Percentiles rank a stretch among this genome's conserved stretches.
Conservation (phyloP, 2,113 vertebrate species). For the Microtus oregoni region DNA sequence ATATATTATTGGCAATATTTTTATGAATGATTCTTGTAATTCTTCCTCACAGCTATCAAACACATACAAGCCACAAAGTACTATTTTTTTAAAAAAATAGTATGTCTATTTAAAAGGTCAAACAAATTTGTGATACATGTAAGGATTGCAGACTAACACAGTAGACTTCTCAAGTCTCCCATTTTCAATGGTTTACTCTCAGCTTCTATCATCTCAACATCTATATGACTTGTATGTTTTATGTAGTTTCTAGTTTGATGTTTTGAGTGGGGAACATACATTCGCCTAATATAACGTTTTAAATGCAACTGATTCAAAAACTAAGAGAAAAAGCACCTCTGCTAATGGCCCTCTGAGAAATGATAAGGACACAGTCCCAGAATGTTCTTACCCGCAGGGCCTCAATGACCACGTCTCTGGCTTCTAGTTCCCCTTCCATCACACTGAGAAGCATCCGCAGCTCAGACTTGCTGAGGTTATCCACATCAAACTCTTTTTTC, state of each 20-base stretch:
- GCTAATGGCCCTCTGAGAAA: background rate
- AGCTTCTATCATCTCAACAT: background rate
- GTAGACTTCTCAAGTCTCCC: background rate
- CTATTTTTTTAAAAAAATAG: constrained; percentile 17
- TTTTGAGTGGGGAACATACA: background rate
- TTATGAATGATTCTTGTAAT: background rate
- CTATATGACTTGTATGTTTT: background rate
- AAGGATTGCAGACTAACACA: background rate
- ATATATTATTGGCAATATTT: background rate
- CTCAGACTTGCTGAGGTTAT: constrained; percentile 96
- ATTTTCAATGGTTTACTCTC: background rate
- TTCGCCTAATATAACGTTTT: background rate
- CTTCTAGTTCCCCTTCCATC: constrained; percentile 98
- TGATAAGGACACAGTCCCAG: background rate
- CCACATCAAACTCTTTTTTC: constrained; percentile 98
- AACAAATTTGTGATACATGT: background rate
- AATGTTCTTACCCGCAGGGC: constrained; percentile 93
- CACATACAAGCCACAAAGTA: background rate
- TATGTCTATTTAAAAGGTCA: background rate
- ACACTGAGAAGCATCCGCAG: constrained; percentile 96
- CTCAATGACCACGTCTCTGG: constrained; percentile 98
- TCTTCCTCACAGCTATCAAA: constrained; percentile 7
- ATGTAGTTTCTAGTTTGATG: background rate
- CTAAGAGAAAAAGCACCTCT: background rate
- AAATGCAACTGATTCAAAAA: background rate